A percentile compares a stretch with the other conserved stretches of the same genome.
These are phyloP conservation scores for Cecropterus lyciades DNA, from an alignment of 1,140 invertebrate species.

Conservation along the genomic window DNA sequence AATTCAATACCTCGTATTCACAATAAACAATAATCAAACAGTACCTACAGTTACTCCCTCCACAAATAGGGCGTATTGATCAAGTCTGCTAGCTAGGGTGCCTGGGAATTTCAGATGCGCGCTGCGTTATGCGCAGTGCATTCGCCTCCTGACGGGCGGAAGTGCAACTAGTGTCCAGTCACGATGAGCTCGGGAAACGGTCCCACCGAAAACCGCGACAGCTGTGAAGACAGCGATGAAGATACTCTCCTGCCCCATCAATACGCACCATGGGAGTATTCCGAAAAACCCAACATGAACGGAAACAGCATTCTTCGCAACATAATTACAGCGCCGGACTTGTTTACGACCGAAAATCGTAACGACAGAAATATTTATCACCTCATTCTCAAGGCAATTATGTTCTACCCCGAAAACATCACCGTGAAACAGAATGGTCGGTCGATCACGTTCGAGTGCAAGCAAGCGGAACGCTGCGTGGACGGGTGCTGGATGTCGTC, in stretches of 20 bases:
- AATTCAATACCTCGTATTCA: too few species aligned
- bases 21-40: too few species aligned
- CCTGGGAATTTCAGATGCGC: not conserved
- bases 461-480: not conserved
- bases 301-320: not conserved
- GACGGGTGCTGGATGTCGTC: not conserved
- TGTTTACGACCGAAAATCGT: not conserved
- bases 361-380: not conserved
- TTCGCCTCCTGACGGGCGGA: not conserved
- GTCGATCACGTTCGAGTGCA: not conserved
- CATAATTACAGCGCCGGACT: not conserved
- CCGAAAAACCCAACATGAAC: not conserved
- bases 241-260: not conserved
- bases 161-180: slow-evolving; percentile 3
- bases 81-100: not conserved
- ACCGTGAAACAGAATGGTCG: not conserved
- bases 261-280: not conserved
- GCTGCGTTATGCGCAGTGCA: not conserved
- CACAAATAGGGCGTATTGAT: slow-evolving; percentile 6
- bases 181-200: not conserved
- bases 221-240: not conserved
- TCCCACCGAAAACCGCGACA: not conserved
- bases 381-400: not conserved
- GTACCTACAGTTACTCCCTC: too few species aligned
- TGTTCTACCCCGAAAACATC: not conserved